Conservation (phyloP, 2,888 invertebrate species). For the Cyrtodaria siliqua region DNA sequence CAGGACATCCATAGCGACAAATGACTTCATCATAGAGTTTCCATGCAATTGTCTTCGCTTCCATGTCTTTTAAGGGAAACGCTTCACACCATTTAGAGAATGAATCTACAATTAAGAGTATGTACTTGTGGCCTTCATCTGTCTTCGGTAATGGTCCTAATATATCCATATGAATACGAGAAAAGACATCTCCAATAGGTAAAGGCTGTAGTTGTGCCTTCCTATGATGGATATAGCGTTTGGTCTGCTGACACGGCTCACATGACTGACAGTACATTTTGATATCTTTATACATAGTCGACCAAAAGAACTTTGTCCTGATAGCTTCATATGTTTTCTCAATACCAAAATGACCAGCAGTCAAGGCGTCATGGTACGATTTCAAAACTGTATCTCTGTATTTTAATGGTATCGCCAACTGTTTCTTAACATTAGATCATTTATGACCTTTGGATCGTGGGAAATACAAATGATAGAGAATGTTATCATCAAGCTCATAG, state of each 20-base stretch:
- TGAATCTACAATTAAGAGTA: slow-evolving; percentile 47
- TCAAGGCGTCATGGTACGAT: slow-evolving; percentile 39
- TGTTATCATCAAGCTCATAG: not conserved
- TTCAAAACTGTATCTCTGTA: slow-evolving; percentile 25
- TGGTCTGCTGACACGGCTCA: slow-evolving; percentile 43
- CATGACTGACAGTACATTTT: slow-evolving; percentile 42
- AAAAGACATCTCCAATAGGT: slow-evolving; percentile 5
- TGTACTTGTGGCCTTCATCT: slow-evolving; percentile 16
- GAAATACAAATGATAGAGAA: slow-evolving; percentile 22
- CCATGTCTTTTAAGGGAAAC: too few species aligned
- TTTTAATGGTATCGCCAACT: slow-evolving; percentile 37
- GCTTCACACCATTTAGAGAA: slow-evolving; percentile 60
- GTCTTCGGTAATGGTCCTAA: slow-evolving; percentile 16
- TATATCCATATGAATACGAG: slow-evolving; percentile 21
- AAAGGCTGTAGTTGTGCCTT: slow-evolving; percentile 20
- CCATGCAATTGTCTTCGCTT: slow-evolving; percentile 53
- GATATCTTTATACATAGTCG: slow-evolving; percentile 35
- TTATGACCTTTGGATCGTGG: slow-evolving; percentile 12
- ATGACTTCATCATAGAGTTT: slow-evolving; percentile 60
- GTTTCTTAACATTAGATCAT: slow-evolving; percentile 19
- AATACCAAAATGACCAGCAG: slow-evolving; percentile 43
- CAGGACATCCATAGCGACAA: slow-evolving; percentile 60
- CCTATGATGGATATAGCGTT: slow-evolving; percentile 13
- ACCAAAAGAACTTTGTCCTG: slow-evolving; percentile 44
- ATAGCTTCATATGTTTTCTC: too few species aligned